phyloP scores from a whole-genome alignment of 2,797 vertebrate genomes.

The Rachycentron canadum region DNA sequence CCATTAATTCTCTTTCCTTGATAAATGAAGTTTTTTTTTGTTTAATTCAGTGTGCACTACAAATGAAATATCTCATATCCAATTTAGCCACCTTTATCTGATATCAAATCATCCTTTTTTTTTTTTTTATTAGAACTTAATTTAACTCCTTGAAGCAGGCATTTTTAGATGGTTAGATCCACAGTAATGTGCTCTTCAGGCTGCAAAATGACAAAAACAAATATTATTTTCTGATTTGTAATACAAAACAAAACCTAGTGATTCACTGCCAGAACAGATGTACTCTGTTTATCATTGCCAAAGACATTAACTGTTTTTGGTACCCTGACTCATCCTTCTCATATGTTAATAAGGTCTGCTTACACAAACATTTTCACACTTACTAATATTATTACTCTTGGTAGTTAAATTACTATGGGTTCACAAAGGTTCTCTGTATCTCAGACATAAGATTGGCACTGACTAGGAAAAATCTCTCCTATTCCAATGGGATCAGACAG shows the following conservation, averaged over 20 bases:
- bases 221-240: constrained; percentile 40
- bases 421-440: constrained; percentile 5
- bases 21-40: constrained; percentile 4
- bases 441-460: constrained; percentile 29
- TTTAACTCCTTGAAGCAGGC: constrained; percentile 66
- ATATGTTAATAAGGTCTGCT: constrained; percentile 75
- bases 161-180: constrained; percentile 78
- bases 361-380: constrained; percentile 58
- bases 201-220: constrained; percentile 30
- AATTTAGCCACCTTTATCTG: constrained; percentile 70
- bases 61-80: constrained; percentile 66
- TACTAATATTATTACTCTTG: constrained; percentile 39
- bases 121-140: constrained; percentile 74
- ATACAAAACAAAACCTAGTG: constrained; percentile 53
- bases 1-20: constrained; percentile 1
- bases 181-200: constrained; percentile 66
- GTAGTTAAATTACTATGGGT: constrained; percentile 24
- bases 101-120: constrained; percentile 78
- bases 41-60: constrained; percentile 22
- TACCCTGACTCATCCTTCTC: constrained; percentile 60
- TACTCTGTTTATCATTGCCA: constrained; percentile 54
- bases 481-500: constrained; percentile 28
- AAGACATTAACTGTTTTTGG: constrained; percentile 52
- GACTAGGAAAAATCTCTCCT: constrained; percentile 8
- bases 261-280: constrained; percentile 53